Base-by-base conservation (phyloP, 2,888 invertebrate species). In the Octodonta nipae region DNA sequence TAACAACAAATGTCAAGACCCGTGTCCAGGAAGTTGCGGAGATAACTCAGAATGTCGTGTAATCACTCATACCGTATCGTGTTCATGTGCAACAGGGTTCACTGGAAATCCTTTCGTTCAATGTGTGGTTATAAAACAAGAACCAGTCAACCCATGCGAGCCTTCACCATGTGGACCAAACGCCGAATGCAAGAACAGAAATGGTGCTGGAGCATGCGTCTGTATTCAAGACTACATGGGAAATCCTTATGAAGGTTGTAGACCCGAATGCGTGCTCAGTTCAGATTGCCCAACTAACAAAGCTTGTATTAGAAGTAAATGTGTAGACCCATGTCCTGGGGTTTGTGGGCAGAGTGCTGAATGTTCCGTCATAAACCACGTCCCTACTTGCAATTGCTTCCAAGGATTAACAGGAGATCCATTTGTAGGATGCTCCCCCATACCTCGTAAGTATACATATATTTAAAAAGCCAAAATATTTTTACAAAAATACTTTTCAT, bases 101-200 rank as follows among this genome's bases (percentile, higher is more conserved):
- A 78, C 76, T 5, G 89, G 88, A 38, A 81, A 86, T 64, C 82
- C 86, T 28, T 85, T 85, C 49, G 71, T 82, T 20, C 82, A 83
- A 52, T 86, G 86, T 52, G 61, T 77, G 32, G 61, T 61, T 32
- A 68, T 72, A 52, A 68, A 24, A 56, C 70, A 67, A 44, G 70
- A 73, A 51, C 63, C 67, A 11, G 59, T 70, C 4, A 77, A 78
- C 49, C 85, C 85, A 0, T 87, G 86, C 54, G 78, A 84, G 53
- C 85, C 87, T 32, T 84, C 84, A 16, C 87, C 87, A 1, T 89
- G 89, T 55, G 89, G 88, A 20, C 63, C 80, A 1, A 89, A 88
- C 56, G 85, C 88, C 2, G 64, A 82, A 52, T 80, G 85, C 60
- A 75, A 69, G 49, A 73, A 79, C 56, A 70, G 77, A 40, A 80